Evolutionary conservation across 1,140 invertebrate genomes (phyloP).

Genomic region (Eubasilissa regina): DNA sequence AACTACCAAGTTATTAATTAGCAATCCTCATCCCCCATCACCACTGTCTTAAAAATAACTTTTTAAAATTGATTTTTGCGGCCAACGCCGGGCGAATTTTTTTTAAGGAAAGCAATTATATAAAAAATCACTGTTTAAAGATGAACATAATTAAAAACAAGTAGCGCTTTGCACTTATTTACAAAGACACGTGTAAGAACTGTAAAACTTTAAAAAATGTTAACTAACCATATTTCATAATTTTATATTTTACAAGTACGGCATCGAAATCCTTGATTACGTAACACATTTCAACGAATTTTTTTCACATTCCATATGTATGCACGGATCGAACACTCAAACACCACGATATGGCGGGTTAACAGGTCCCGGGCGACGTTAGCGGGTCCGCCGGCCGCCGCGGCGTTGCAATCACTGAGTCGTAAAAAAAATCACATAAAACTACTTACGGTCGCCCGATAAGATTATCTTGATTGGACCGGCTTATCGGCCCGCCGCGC

Average conservation of each 20-base stretch:
- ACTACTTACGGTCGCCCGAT: conserved; percentile 18
- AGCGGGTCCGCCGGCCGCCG: conserved; percentile 3
- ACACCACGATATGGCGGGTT: background rate
- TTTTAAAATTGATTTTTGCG: no score
- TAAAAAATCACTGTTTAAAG: no score
- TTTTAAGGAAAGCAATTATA: no score
- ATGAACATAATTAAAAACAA: no score
- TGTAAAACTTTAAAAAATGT: no score
- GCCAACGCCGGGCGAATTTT: no score
- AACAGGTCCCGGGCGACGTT: conserved; percentile 4
- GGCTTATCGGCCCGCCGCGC: conserved; percentile 19
- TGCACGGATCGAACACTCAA: background rate
- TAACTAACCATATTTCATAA: no score
- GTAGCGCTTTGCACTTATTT: no score
- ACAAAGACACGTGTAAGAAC: no score
- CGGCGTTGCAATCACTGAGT: conserved; percentile 18
- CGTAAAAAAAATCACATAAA: conserved; percentile 28
- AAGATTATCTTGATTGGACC: conserved; percentile 24
- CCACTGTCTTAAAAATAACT: no score
- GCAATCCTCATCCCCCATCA: no score
- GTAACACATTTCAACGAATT: background rate
- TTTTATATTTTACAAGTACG: background rate
- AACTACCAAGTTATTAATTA: no score
- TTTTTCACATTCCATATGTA: background rate
- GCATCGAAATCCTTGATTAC: background rate